Base-by-base conservation (phyloP, 2,888 invertebrate genomes). In the Amiota minor region DNA sequence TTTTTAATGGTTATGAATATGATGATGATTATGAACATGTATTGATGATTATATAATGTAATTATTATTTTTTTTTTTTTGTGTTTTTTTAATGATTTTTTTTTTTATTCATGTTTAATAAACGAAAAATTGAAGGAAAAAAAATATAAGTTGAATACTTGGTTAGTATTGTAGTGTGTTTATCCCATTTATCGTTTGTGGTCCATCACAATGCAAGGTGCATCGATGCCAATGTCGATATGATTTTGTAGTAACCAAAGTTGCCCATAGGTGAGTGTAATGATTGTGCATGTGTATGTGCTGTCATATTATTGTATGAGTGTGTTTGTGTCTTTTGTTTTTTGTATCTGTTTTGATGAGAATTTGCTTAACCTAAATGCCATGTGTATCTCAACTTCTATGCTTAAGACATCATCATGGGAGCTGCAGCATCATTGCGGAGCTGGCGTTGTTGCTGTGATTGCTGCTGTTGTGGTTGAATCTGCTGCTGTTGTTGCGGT, bases 1-100 rank as follows among this genome's bases (percentile, higher is more conserved):
- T 76, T 79, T 85, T 72, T 75, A 84, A 82, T 87, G 84, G 81
- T 85, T 81, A 85, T 86, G 85, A 86, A 85, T 82, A 87, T 83
- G 83, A 85, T 83, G 78, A 79, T 78, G 79, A 75, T 82, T 77
- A 80, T 80, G 85, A 86, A 83, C 79, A 75, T 77, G 78, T 78
- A 76, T 76, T 77, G 76, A 74, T 75, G 77, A 75, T 80, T 77
- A 78, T 77, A 78, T 82, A 79, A 73, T 76, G 75, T 78, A 72
- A 70, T 70, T 73, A 73, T 73, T 12, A 65, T 64, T 70, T 61
- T 47, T 65, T 14, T 73, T 69, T 70, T 59, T 74, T 75, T 75
- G 46, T 72, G 59, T 71, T 76, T 61, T 74, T 73, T 76, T 73
- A 73, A 78, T 73, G 76, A 76, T 76, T 77, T 77, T 76, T 76